Conservation (phyloP, 2,113 vertebrate species). For the Conger conger region DNA sequence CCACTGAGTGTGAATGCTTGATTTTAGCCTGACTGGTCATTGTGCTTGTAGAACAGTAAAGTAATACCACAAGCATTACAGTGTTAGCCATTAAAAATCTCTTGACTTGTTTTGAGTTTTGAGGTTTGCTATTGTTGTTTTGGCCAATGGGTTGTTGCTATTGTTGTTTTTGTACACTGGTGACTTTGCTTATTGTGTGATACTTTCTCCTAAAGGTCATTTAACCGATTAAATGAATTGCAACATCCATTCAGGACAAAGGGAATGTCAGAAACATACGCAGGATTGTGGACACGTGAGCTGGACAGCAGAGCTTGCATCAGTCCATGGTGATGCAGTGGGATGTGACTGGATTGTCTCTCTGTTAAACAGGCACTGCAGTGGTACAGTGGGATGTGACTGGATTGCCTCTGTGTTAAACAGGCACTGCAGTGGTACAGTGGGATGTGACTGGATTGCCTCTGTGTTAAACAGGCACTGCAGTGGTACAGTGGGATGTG, state of each 20-base stretch:
- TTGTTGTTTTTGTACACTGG: no score
- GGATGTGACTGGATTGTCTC: not conserved
- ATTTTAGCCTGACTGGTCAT: not conserved
- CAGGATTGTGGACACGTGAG: no score
- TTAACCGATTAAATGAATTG: not conserved
- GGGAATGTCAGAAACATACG: not conserved
- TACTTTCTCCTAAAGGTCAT: not conserved
- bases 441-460: not conserved
- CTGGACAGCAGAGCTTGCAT: no score
- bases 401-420: not conserved
- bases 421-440: slow-evolving; percentile 71
- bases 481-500: not conserved
- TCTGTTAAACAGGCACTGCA: slow-evolving; percentile 72
- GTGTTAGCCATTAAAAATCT: no score
- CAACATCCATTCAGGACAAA: not conserved
- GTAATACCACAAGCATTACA: no score
- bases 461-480: slow-evolving; percentile 69
- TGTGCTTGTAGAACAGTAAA: not conserved
- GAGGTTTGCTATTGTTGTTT: not conserved
- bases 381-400: not conserved
- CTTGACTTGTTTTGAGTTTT: not conserved
- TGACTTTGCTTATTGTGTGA: not conserved
- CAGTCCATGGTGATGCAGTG: not conserved
- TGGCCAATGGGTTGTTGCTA: no score
- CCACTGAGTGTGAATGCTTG: no score